Evolutionary conservation across 2,888 invertebrate genomes (phyloP), one percentile per base, ranked within the genome.

Genomic region (Pseudoips prasinana): DNA sequence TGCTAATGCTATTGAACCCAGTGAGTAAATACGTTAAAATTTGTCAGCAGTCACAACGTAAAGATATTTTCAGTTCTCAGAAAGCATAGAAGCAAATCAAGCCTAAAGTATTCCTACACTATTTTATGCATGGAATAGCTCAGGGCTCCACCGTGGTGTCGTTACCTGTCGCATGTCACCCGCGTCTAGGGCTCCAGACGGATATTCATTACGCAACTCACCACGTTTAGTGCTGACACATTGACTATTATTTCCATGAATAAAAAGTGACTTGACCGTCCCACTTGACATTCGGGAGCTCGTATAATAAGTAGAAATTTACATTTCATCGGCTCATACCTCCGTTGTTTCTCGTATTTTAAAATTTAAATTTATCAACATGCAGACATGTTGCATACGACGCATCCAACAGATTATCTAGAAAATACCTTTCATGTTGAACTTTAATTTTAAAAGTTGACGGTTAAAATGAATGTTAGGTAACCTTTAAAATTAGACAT

Each of bases 301-400:
- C 52, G 73, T 69, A 75, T 78, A 74, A 69, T 79, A 73, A 71
- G 65, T 46, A 54, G 56, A 58, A 66, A 77, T 80, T 80, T 75
- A 75, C 72, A 78, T 76, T 66, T 73, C 65, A 62, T 61, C 59
- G 54, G 53, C 57, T 63, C 64, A 63, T 64, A 58, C 64, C 51
- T 55, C 39, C 51, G 51, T 62, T 62, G 67, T 63, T 58, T 54
- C 53, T 44, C 43, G 38, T 39, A 47, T 59, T 69, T 68, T 61
- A 61, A 60, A 70, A 56, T 67, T 68, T 54, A 66, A 68, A 66
- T 68, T 42, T 35, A 38, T 26, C 30, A 25, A 32, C 14, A 14
- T 14, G 14, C 14, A 14, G 20, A 20, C 20, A 20, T 20, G 20
- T 30, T 40, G 44, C 32, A 7, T 30, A 26, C 41, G 19, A 31